These are phyloP conservation scores for Pinna nobilis DNA, from an alignment of 1,140 invertebrate genomes.

Conservation along the genomic window DNA sequence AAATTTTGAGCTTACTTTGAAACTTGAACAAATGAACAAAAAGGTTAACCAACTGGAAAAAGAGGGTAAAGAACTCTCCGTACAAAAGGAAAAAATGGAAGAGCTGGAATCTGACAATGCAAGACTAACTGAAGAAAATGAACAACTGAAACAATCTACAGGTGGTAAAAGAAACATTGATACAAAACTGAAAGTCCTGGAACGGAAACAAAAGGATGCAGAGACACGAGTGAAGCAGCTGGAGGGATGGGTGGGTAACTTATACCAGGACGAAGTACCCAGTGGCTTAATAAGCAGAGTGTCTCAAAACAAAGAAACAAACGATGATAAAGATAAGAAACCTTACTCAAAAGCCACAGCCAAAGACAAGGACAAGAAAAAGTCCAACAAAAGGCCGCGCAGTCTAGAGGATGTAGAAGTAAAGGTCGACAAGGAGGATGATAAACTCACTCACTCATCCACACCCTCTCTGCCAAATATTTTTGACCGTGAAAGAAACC, in stretches of 20 bases:
- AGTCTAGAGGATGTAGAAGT: slow-evolving; percentile 40
- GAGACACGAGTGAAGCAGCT: slow-evolving; percentile 42
- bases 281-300: no score
- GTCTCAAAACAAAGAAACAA: no score
- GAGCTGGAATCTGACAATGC: slow-evolving; percentile 53
- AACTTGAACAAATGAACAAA: slow-evolving; percentile 45
- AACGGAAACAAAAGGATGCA: slow-evolving; percentile 41
- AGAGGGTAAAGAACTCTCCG: slow-evolving; percentile 43
- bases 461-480: slow-evolving; percentile 36
- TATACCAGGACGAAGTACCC: slow-evolving; percentile 20
- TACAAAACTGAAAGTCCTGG: slow-evolving; percentile 31
- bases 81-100: slow-evolving; percentile 47
- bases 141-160: slow-evolving; percentile 31
- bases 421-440: slow-evolving; percentile 26
- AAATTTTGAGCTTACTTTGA: slow-evolving; percentile 48
- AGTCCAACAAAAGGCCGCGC: slow-evolving; percentile 18
- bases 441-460: slow-evolving; percentile 33
- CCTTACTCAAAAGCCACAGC: slow-evolving; percentile 36
- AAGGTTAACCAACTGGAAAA: slow-evolving; percentile 48
- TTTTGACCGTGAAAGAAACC: slow-evolving; percentile 12
- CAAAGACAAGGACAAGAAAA: not conserved
- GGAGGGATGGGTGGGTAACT: slow-evolving; percentile 42
- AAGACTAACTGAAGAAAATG: slow-evolving; percentile 51
- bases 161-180: slow-evolving; percentile 18
- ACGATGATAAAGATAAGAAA: slow-evolving; percentile 20